A percentile compares a stretch with the other conserved stretches of the same genome.
These are phyloP conservation scores for Oxystoma pomonae DNA, from an alignment of 2,888 invertebrate genomes.

Conservation along the genomic window DNA sequence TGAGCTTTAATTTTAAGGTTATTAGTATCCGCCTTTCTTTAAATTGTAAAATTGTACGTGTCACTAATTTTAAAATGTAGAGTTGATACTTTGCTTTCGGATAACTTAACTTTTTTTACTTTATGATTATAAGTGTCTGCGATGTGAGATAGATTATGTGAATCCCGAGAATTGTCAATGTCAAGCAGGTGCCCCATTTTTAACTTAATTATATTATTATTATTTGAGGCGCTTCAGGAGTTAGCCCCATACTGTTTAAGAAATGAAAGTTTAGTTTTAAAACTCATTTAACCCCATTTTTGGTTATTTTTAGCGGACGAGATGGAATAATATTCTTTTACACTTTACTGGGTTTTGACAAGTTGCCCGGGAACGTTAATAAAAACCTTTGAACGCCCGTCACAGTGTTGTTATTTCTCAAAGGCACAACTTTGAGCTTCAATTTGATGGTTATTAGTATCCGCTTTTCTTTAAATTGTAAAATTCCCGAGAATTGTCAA, in stretches of 20 bases:
- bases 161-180: too few relatives aligned
- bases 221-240: constrained; percentile 55
- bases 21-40: constrained; percentile 82
- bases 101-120: constrained; percentile 68
- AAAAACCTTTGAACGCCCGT: constrained; percentile 33
- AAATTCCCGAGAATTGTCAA: constrained; percentile 56
- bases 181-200: too few relatives aligned
- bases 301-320: constrained; percentile 17
- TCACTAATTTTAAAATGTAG: constrained; percentile 46
- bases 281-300: constrained; percentile 18
- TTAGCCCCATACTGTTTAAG: constrained; percentile 49
- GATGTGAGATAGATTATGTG: too few relatives aligned
- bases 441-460: constrained; percentile 85
- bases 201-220: too few relatives aligned
- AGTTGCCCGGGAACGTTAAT: constrained; percentile 22
- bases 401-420: constrained; percentile 46
- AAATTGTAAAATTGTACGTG: constrained; percentile 46
- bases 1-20: too few relatives aligned
- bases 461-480: constrained; percentile 73
- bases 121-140: constrained; percentile 95
- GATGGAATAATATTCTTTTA: constrained; percentile 2
- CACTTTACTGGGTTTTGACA: background rate
- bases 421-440: constrained; percentile 62
- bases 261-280: constrained; percentile 41
- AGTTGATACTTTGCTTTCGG: constrained; percentile 59